Conservation (phyloP, 2,113 vertebrate species). For the Brachypodius melanocephalos region DNA sequence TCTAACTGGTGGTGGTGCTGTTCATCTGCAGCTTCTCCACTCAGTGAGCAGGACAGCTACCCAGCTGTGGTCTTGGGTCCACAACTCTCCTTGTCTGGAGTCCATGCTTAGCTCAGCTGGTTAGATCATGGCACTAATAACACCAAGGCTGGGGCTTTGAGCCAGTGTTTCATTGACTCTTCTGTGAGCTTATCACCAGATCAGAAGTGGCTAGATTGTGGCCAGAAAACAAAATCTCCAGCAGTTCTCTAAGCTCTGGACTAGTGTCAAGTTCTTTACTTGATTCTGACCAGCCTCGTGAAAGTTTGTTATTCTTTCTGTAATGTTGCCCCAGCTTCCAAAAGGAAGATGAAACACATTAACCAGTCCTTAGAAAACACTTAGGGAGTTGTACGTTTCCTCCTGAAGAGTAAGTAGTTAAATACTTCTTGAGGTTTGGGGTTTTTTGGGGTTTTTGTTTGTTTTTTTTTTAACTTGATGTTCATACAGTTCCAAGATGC, state of each 20-base stretch:
- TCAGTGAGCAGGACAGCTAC: background rate
- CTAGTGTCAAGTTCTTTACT: background rate
- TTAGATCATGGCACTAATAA: background rate
- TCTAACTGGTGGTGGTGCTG: slow-evolving; percentile 3
- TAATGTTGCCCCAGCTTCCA: background rate
- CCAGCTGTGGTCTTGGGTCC: background rate
- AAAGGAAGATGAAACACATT: background rate
- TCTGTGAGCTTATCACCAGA: background rate
- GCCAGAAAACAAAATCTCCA: background rate
- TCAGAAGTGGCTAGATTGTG: background rate
- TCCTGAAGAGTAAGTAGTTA: background rate
- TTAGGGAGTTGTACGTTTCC: background rate
- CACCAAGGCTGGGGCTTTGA: background rate
- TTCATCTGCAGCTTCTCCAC: background rate
- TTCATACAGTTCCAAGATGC: background rate
- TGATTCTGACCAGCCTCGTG: background rate
- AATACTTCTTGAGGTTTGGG: background rate
- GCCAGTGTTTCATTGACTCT: background rate
- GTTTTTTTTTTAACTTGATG: background rate
- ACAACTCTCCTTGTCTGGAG: background rate
- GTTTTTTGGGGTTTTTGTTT: no score
- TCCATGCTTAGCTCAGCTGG: background rate
- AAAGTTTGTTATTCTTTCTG: background rate
- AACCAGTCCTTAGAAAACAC: background rate
- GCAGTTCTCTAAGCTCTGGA: background rate